Evolutionary conservation across 2,888 invertebrate species (phyloP).

Genomic region (Mechanitis mazaeus): DNA sequence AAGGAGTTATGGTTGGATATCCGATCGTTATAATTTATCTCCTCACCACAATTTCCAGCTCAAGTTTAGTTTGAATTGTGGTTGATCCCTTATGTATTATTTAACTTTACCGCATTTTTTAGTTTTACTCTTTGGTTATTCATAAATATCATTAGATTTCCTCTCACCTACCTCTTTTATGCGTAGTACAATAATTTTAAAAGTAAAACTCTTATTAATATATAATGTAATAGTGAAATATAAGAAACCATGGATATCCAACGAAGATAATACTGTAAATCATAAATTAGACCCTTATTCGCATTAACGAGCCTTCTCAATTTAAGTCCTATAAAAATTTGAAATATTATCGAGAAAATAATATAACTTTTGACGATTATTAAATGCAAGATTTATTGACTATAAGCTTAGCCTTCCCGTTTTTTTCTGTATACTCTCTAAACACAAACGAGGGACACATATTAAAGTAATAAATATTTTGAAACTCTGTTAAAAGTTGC

Average conservation of each 20-base stretch:
- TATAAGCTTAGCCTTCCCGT: too few relatives aligned
- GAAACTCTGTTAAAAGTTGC: not conserved
- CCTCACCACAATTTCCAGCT: not conserved
- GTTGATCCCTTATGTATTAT: too few relatives aligned
- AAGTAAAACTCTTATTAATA: not conserved
- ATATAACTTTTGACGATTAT: too few relatives aligned
- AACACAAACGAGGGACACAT: too few relatives aligned
- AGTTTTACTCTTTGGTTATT: too few relatives aligned
- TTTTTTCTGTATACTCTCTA: too few relatives aligned
- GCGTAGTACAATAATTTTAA: too few relatives aligned
- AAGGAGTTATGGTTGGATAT: conserved; percentile 5
- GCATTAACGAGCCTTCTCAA: not conserved
- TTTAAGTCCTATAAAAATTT: not conserved
- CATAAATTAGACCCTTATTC: conserved; percentile 1
- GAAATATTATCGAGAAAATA: not conserved
- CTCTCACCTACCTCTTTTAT: too few relatives aligned
- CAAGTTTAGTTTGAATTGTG: not conserved
- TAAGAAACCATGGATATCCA: not conserved
- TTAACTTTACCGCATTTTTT: too few relatives aligned
- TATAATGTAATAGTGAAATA: not conserved
- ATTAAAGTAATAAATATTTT: too few relatives aligned
- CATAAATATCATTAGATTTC: too few relatives aligned
- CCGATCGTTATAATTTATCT: not conserved
- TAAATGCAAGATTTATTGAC: too few relatives aligned
- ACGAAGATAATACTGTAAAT: not conserved